Evolutionary conservation across 2,888 invertebrate genomes (phyloP), one percentile per base, ranked within the genome.

Genomic region (Girardia tigrina): DNA sequence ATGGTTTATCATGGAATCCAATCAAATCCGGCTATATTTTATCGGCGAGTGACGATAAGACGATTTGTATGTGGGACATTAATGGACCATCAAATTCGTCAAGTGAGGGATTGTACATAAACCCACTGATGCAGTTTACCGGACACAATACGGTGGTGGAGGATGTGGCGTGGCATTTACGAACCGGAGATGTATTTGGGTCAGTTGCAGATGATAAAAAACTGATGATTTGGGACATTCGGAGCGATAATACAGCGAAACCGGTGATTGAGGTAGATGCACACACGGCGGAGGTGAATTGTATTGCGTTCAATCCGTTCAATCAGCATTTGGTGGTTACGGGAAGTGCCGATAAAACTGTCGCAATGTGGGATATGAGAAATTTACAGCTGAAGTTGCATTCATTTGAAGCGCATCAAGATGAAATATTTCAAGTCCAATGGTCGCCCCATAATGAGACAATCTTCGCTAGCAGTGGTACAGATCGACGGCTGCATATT

Each of bases 401-500:
- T 86, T 97, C 97, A 77, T 99, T 99, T 83, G 98, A 98, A 86
- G 97, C 97, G 77, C 98, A 99, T 86, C 97, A 95, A 85, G 98
- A 98, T 84, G 98, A 98, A 87, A 98, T 98, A 82, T 98, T 98
- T 89, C 98, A 98, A 88, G 89, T 97, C 76, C 97, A 98, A 85
- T 98, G 98, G 98, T 97, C 97, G 26, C 98, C 98, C 69, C 97
- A 99, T 87, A 98, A 98, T 82, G 98, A 98, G 85, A 98, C 98
- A 0, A 98, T 99, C 82, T 88, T 98, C 77, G 98, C 98, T 0
- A 95, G 94, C 77, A 94, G 94, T 80, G 98, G 98, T 73, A 99
- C 97, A 0, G 98, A 98, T 84, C 88, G 97, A 75, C 88, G 97
- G 79, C 87, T 98, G 74, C 97, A 98, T 83, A 95, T 98, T 8